Evolutionary conservation across 2,888 invertebrate genomes (phyloP).

Genomic region (Argyresthia goedartella): DNA sequence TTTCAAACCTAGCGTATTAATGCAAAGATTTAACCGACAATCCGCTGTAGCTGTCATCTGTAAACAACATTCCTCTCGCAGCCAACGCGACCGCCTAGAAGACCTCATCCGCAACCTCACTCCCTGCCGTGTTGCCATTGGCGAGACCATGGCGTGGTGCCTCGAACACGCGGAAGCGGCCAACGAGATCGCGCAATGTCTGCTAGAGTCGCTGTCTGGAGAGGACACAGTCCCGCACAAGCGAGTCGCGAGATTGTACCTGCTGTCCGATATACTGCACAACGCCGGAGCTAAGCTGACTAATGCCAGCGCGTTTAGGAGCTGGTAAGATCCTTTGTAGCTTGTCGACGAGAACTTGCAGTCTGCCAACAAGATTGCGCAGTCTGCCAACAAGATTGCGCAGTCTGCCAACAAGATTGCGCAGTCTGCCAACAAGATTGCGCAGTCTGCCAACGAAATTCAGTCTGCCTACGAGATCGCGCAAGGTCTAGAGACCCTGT

Average conservation of each 20-base stretch:
- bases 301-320: constrained; percentile 94
- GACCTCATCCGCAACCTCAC: constrained; percentile 89
- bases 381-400: no score
- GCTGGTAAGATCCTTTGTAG: constrained; percentile 74
- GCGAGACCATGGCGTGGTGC: constrained; percentile 98
- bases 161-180: constrained; percentile 23
- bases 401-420: no score
- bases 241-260: constrained; percentile 93
- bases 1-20: no score
- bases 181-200: constrained; percentile 86
- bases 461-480: no score
- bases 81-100: constrained; percentile 93
- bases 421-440: no score
- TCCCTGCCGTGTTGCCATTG: constrained; percentile 85
- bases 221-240: constrained; percentile 71
- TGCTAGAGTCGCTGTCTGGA: constrained; percentile 81
- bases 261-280: constrained; percentile 96
- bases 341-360: background rate
- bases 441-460: no score
- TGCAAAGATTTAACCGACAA: no score
- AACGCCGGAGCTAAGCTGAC: constrained; percentile 97
- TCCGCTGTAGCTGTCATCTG: no score
- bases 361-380: no score
- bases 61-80: constrained; percentile 28
- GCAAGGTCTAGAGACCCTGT: no score